Conservation (phyloP, 2,113 vertebrate genomes). For the Menura novaehollandiae region DNA sequence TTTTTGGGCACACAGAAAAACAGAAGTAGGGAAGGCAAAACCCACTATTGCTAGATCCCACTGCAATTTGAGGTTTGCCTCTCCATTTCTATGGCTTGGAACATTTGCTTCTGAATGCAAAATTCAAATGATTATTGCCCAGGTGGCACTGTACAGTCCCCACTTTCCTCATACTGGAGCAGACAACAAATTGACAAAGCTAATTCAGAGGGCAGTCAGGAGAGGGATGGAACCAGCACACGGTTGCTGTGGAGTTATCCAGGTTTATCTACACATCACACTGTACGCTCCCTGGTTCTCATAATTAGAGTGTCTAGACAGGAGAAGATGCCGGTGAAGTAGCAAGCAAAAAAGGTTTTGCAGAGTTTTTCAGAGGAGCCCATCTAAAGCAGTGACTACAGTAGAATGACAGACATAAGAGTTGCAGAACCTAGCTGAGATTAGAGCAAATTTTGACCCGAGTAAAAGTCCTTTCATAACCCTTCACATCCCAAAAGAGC, state of each 20-base stretch:
- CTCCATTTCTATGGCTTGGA: not conserved
- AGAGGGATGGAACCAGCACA: not conserved
- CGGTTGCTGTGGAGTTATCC: conserved; percentile 8
- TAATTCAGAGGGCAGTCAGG: not conserved
- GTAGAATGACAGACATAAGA: conserved; percentile 32
- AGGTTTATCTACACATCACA: conserved; percentile 49
- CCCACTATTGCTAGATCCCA: not conserved
- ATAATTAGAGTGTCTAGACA: conserved; percentile 77
- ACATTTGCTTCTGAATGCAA: not conserved
- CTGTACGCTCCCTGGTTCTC: conserved; percentile 57
- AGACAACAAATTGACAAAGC: conserved; percentile 1
- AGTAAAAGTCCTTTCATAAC: conserved; percentile 45
- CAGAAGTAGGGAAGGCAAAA: not conserved
- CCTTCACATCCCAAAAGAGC: not conserved
- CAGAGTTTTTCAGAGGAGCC: conserved; percentile 56
- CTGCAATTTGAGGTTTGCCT: not conserved
- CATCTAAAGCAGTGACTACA: conserved; percentile 63
- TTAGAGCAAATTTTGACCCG: not conserved
- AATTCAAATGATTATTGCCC: not conserved
- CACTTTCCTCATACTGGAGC: not conserved
- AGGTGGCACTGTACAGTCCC: not conserved
- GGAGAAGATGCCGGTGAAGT: conserved; percentile 69
- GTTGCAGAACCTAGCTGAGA: conserved; percentile 41
- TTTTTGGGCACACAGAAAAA: not conserved
- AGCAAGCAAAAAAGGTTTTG: conserved; percentile 65